These are phyloP conservation scores for Temnothorax ravouxi DNA, from an alignment of 2,888 invertebrate species.

Conservation along the genomic window DNA sequence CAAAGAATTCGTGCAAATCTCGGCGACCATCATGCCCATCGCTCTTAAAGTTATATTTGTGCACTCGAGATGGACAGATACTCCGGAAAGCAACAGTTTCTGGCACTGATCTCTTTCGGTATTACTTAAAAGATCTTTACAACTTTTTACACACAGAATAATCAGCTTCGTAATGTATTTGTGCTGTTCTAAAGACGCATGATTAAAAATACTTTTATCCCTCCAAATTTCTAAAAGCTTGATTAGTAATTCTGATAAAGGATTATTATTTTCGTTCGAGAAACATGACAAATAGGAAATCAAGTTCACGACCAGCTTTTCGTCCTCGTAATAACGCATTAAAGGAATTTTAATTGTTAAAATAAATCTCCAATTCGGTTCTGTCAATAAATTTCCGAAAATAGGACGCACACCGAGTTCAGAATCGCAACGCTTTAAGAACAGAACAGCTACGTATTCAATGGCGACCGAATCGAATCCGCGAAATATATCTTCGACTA, in stretches of 20 bases:
- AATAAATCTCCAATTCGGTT: constrained; percentile 89
- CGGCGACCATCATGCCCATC: constrained; percentile 92
- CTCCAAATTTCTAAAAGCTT: constrained; percentile 91
- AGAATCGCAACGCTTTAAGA: constrained; percentile 87
- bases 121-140: constrained; percentile 73
- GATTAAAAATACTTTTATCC: constrained; percentile 89
- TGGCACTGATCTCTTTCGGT: constrained; percentile 85
- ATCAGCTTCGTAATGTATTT: constrained; percentile 91
- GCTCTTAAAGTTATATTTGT: constrained; percentile 88
- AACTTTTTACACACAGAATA: constrained; percentile 84
- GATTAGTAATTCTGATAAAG: constrained; percentile 86
- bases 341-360: constrained; percentile 89
- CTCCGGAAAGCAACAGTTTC: constrained; percentile 89
- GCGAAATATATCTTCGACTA: constrained; percentile 87
- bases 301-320: constrained; percentile 88
- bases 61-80: constrained; percentile 91
- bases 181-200: constrained; percentile 90
- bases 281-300: constrained; percentile 88
- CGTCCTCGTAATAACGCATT: constrained; percentile 87
- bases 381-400: constrained; percentile 86
- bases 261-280: constrained; percentile 77
- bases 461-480: constrained; percentile 89
- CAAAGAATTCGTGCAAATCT: constrained; percentile 88
- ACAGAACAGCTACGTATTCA: constrained; percentile 88
- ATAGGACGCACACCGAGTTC: constrained; percentile 86